phyloP scores from a whole-genome alignment of 2,888 invertebrate species.

The Hyposoter dolosus region DNA sequence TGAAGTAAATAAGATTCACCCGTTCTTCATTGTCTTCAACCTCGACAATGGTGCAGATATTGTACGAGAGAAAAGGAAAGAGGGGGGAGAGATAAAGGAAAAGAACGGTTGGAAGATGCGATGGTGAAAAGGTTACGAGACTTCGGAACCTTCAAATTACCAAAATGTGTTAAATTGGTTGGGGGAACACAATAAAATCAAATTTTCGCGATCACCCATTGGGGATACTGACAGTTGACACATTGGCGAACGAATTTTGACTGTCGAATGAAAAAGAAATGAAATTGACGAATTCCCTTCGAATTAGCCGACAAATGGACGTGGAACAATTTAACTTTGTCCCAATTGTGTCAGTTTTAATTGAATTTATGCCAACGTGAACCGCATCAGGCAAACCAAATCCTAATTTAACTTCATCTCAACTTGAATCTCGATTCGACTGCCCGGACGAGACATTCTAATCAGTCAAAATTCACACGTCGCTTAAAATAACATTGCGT shows the following conservation, averaged over 20 bases:
- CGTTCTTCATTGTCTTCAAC: conserved; percentile 14
- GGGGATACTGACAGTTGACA: not conserved
- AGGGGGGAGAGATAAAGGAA: not conserved
- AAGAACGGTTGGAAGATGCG: conserved; percentile 1
- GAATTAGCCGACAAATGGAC: not conserved
- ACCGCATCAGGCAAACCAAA: not conserved
- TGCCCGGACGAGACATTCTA: not conserved
- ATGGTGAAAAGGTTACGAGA: conserved; percentile 1
- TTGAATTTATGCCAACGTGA: not conserved
- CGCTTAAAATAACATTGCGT: not conserved
- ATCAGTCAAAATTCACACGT: not conserved
- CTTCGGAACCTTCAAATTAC: not conserved
- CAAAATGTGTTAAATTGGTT: not conserved
- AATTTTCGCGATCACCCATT: not conserved
- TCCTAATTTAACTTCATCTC: not conserved
- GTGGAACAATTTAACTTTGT: not conserved
- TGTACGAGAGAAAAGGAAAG: not conserved
- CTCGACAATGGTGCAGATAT: conserved; percentile 1
- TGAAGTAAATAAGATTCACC: conserved; percentile 35
- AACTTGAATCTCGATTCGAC: not conserved
- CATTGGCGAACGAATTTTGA: not conserved
- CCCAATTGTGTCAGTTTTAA: not conserved
- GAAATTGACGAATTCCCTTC: not conserved
- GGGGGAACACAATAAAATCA: not conserved
- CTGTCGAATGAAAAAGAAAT: not conserved